Evolutionary conservation across 2,113 vertebrate species (phyloP).

Genomic region (Aepyceros melampus): DNA sequence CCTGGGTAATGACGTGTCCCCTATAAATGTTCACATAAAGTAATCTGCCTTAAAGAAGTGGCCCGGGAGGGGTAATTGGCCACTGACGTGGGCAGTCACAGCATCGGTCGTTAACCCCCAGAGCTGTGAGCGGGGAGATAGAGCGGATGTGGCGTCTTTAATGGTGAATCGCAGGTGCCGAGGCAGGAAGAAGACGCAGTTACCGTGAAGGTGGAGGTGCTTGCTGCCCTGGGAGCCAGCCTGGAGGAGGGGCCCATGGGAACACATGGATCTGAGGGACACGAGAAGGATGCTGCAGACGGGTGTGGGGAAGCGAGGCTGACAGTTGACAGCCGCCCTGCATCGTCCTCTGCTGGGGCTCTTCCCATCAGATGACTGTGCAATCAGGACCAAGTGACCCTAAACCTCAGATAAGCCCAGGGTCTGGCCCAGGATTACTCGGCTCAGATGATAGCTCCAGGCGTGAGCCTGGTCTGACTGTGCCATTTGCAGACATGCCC

Average conservation of each 20-base stretch:
- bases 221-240: neutral
- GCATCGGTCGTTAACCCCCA: neutral
- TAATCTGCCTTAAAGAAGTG: conserved; percentile 34
- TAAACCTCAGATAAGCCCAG: neutral
- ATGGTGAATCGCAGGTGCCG: neutral
- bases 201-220: neutral
- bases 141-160: neutral
- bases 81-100: neutral
- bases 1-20: conserved; percentile 25
- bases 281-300: rapidly evolving
- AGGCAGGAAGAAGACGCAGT: neutral
- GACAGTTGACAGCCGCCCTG: too few species aligned
- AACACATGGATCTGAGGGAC: too few species aligned
- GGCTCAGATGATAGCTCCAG: rapidly evolving
- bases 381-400: rapidly evolving
- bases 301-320: rapidly evolving
- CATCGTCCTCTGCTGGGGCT: rapidly evolving
- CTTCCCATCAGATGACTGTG: neutral
- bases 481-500: rapidly evolving
- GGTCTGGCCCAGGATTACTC: neutral
- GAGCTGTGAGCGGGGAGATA: neutral
- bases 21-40: conserved; percentile 21
- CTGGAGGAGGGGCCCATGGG: rapidly evolving
- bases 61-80: neutral
- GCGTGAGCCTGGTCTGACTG: rapidly evolving